Conservation (phyloP, 2,888 invertebrate genomes). For the Rhamnusium bicolor region DNA sequence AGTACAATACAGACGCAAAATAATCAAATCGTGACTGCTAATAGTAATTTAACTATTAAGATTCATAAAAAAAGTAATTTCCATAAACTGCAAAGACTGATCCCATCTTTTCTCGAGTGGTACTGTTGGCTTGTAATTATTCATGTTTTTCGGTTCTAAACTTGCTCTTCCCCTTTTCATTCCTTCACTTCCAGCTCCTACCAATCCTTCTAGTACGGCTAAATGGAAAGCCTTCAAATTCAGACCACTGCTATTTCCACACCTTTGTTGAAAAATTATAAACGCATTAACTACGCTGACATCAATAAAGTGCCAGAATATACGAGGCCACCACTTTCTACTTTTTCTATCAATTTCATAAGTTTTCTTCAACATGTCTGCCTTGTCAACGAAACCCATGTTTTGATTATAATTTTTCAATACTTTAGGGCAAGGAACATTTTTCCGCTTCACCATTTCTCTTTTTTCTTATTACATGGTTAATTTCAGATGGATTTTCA, state of each 20-base stretch:
- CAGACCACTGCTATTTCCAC: neutral
- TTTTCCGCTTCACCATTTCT: conserved; percentile 8
- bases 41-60: no score
- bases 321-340: conserved; percentile 3
- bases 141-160: no score
- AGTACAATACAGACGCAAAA: no score
- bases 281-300: no score
- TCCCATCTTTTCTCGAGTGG: no score
- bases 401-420: conserved; percentile 21
- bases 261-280: neutral
- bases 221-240: neutral
- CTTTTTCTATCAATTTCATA: neutral
- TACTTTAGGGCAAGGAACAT: conserved; percentile 9
- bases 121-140: no score
- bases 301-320: neutral
- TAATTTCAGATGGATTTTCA: conserved; percentile 23
- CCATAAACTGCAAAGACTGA: no score
- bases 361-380: neutral
- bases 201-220: neutral
- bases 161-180: no score
- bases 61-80: no score
- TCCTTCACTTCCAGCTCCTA: no score
- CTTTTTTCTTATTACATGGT: conserved; percentile 15
- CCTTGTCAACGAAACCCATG: conserved; percentile 4
- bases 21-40: no score